A percentile compares a stretch with the other conserved stretches of the same genome.
Evolutionary conservation across 2,113 vertebrate species (phyloP).

Genomic region (Pachypanchax playfairii): DNA sequence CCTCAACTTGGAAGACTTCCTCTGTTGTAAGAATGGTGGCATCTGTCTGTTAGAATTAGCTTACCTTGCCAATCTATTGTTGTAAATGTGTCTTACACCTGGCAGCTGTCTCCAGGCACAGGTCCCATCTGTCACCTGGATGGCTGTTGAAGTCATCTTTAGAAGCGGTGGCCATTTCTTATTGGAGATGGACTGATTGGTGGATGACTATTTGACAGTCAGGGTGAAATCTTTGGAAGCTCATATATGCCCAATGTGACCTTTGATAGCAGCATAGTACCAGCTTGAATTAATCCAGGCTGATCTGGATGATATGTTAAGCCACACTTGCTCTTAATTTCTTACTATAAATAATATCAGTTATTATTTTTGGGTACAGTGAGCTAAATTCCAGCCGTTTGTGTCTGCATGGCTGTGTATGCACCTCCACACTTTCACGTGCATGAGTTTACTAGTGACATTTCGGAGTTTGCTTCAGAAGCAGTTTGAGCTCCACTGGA

Average conservation of each 20-base stretch:
- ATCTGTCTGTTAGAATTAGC: slow-evolving; percentile 61
- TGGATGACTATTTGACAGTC: slow-evolving; percentile 18
- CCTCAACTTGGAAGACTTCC: slow-evolving; percentile 32
- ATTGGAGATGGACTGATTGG: slow-evolving; percentile 42
- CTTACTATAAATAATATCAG: slow-evolving; percentile 15
- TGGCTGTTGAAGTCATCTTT: slow-evolving; percentile 52
- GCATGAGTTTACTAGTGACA: neutral
- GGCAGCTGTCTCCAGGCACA: slow-evolving; percentile 62
- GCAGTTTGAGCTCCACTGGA: neutral
- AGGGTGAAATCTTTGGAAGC: slow-evolving; percentile 30
- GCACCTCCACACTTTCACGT: neutral
- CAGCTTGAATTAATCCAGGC: slow-evolving; percentile 15
- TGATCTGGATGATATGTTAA: slow-evolving; percentile 27
- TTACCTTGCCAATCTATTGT: slow-evolving; percentile 53
- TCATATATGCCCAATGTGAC: slow-evolving; percentile 26
- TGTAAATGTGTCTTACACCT: slow-evolving; percentile 64
- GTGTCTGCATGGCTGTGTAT: neutral
- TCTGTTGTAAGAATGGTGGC: slow-evolving; percentile 21
- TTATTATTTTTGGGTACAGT: slow-evolving; percentile 2
- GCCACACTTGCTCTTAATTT: slow-evolving; percentile 21
- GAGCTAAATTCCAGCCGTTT: slow-evolving; percentile 9
- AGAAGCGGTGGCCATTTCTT: slow-evolving; percentile 47
- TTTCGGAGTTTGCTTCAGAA: neutral
- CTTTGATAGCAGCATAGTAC: slow-evolving; percentile 23
- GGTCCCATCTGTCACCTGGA: slow-evolving; percentile 70